Conservation (phyloP, 2,888 invertebrate species). For the Epinotia nisella region DNA sequence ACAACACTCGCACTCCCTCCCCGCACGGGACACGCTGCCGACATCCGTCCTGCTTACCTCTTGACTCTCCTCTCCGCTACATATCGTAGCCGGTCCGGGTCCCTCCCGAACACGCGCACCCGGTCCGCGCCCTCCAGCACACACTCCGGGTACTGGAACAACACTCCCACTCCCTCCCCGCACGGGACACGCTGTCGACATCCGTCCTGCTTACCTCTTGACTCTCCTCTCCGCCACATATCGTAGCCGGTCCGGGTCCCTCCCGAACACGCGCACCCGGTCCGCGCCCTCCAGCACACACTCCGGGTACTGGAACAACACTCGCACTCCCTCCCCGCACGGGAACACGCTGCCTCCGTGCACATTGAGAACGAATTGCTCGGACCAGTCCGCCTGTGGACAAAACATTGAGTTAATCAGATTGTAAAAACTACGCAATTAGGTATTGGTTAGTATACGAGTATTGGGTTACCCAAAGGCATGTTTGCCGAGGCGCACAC, state of each 20-base stretch:
- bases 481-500: too few relatives aligned
- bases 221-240: conserved; percentile 78
- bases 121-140: conserved; percentile 90
- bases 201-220: conserved; percentile 58
- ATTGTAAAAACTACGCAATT: neutral
- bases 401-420: conserved; percentile 43
- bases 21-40: conserved; percentile 86
- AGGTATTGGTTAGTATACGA: too few relatives aligned
- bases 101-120: conserved; percentile 90
- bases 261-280: conserved; percentile 91
- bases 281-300: conserved; percentile 91
- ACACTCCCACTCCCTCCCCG: conserved; percentile 90
- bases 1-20: conserved; percentile 90
- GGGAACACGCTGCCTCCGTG: conserved; percentile 93
- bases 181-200: conserved; percentile 83
- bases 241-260: conserved; percentile 82
- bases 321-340: conserved; percentile 91
- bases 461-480: too few relatives aligned
- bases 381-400: conserved; percentile 91
- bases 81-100: conserved; percentile 79
- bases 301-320: conserved; percentile 93
- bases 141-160: conserved; percentile 93
- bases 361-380: conserved; percentile 93
- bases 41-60: conserved; percentile 57
- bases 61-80: conserved; percentile 74